A percentile compares a stretch with the other conserved stretches of the same genome.
These are phyloP conservation scores for Lacerta bilineata DNA, from an alignment of 2,797 vertebrate genomes.

Conservation along the genomic window DNA sequence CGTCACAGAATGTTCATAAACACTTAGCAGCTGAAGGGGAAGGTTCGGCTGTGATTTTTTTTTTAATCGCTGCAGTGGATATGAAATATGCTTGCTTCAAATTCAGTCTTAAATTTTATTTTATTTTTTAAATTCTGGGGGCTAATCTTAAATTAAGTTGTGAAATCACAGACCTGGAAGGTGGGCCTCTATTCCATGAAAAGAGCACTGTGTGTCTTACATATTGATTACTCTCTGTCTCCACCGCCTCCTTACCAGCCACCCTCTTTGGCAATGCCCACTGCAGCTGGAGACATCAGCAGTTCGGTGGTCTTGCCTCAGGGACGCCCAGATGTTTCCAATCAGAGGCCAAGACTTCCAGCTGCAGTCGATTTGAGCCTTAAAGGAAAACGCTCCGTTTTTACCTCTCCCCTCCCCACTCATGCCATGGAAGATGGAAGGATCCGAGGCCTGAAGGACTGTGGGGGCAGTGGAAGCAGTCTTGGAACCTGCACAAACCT, in stretches of 20 bases:
- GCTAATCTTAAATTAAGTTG: slow-evolving; percentile 11
- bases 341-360: slow-evolving; percentile 39
- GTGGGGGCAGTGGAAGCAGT: background rate
- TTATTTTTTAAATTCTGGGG: no score
- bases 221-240: background rate
- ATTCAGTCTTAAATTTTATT: background rate
- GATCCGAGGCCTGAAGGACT: background rate
- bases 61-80: background rate
- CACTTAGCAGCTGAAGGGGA: background rate
- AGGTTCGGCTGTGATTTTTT: background rate
- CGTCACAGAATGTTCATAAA: slow-evolving; percentile 6
- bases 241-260: background rate
- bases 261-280: background rate
- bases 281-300: slow-evolving; percentile 15
- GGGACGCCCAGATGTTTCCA: slow-evolving; percentile 38
- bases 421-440: slow-evolving; percentile 22
- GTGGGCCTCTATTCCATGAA: background rate
- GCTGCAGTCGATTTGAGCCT: slow-evolving; percentile 43
- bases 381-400: slow-evolving; percentile 13
- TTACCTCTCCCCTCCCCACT: background rate
- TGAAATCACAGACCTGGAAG: background rate
- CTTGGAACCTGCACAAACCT: background rate
- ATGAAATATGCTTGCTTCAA: background rate
- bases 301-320: slow-evolving; percentile 47
- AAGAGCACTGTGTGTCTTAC: background rate